Evolutionary conservation across 1,140 invertebrate genomes (phyloP), one percentile per base, ranked within the genome.

Genomic region (Papilio glaucus): DNA sequence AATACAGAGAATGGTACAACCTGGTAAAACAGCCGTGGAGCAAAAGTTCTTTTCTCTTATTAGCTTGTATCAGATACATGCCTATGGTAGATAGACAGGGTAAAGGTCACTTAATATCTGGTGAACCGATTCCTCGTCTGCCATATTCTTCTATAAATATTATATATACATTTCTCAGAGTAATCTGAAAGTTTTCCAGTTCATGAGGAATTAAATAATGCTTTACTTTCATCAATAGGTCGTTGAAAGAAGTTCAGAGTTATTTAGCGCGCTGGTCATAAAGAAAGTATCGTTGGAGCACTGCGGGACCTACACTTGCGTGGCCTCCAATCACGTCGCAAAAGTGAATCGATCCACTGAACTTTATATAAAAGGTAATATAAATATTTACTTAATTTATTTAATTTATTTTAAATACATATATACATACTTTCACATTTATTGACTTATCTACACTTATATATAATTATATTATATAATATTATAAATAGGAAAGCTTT

Each of bases 271-370:
- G 57, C 83, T 97, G 39, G 94, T 97, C 6, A 97, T 97, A 75
- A 96, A 96, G 85, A 95, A 96, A 82, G 94, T 97, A 0, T 95
- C 95, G 0, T 94, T 96, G 4, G 94, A 95, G 71, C 97, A 98
- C 85, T 96, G 97, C 78, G 97, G 97, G 1, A 96, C 96, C 57
- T 98, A 98, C 87, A 98, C 97, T 0, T 98, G 98, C 85, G 95
- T 97, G 12, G 97, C 97, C 0, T 96, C 95, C 33, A 98, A 98
- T 85, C 96, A 95, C 57, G 97, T 97, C 0, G 97, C 97, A 0
- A 96, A 95, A 81, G 96, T 96, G 0, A 97, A 97, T 86, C 96
- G 95, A 80, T 97, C 97, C 0, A 96, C 97, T 0, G 95, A 96
- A 78, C 93, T 98, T 12, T 95, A 96, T 87, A 97, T 98, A 10